Evolutionary conservation across 2,888 invertebrate genomes (phyloP).

Genomic region (Cheilosia variabilis): DNA sequence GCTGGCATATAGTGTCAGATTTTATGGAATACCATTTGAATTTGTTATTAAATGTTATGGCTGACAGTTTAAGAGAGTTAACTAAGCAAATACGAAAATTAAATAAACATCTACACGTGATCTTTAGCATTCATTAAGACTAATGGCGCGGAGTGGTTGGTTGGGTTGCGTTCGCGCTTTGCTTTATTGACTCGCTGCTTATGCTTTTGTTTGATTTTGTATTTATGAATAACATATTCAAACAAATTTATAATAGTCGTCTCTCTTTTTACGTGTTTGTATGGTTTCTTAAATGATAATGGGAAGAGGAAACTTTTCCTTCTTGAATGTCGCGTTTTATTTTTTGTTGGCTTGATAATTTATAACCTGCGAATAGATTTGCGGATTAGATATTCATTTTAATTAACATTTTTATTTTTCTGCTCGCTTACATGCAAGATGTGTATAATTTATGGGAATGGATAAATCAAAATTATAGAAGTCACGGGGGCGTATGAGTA

Average conservation of each 20-base stretch:
- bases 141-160: constrained; percentile 23
- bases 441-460: constrained; percentile 23
- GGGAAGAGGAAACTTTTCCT: constrained; percentile 16
- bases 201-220: constrained; percentile 9
- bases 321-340: constrained; percentile 1
- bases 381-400: constrained; percentile 36
- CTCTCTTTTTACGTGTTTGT: constrained; percentile 19
- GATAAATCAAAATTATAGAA: constrained; percentile 27
- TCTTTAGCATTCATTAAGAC: constrained; percentile 47
- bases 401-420: constrained; percentile 32
- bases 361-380: constrained; percentile 41
- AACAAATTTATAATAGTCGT: constrained; percentile 39
- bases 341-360: constrained; percentile 18
- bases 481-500: constrained; percentile 49
- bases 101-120: constrained; percentile 18
- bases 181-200: constrained; percentile 23
- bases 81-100: constrained; percentile 10
- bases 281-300: constrained; percentile 52
- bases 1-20: constrained; percentile 44
- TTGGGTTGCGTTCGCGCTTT: constrained; percentile 14
- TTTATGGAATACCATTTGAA: constrained; percentile 58
- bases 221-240: constrained; percentile 31
- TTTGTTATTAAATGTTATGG: constrained; percentile 54
- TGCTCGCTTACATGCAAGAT: constrained; percentile 23
- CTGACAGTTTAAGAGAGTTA: constrained; percentile 46